phyloP scores from a whole-genome alignment of 2,113 vertebrate genomes.

The Lamprotornis superbus region DNA sequence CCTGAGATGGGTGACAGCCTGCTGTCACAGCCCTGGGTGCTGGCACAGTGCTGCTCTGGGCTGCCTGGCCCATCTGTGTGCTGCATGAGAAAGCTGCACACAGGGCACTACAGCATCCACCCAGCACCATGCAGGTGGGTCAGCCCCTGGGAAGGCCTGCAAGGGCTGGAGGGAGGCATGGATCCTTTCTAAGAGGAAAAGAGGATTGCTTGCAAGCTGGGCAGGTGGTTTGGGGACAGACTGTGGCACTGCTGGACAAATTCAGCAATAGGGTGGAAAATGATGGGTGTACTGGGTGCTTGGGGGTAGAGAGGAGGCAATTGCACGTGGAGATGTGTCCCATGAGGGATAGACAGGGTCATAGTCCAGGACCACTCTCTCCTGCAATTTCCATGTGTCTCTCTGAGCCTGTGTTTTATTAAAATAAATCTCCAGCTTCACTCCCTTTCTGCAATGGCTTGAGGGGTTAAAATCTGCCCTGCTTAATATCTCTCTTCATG shows the following conservation, averaged over 20 bases:
- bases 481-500: background rate
- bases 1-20: background rate
- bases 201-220: background rate
- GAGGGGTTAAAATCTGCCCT: background rate
- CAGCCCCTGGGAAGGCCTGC: background rate
- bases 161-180: background rate
- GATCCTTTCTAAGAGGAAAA: background rate
- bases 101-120: fast-evolving
- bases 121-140: background rate
- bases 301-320: background rate
- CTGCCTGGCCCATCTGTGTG: background rate
- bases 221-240: background rate
- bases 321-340: background rate
- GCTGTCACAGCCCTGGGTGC: background rate
- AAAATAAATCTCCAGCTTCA: background rate
- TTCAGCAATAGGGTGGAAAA: background rate
- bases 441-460: background rate
- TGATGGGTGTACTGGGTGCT: background rate
- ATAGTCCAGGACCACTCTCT: background rate
- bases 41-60: background rate
- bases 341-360: background rate
- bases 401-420: background rate
- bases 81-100: background rate
- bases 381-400: fast-evolving
- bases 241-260: background rate